Conservation (phyloP, 2,888 invertebrate species). For the Ecliptopera silaceata region DNA sequence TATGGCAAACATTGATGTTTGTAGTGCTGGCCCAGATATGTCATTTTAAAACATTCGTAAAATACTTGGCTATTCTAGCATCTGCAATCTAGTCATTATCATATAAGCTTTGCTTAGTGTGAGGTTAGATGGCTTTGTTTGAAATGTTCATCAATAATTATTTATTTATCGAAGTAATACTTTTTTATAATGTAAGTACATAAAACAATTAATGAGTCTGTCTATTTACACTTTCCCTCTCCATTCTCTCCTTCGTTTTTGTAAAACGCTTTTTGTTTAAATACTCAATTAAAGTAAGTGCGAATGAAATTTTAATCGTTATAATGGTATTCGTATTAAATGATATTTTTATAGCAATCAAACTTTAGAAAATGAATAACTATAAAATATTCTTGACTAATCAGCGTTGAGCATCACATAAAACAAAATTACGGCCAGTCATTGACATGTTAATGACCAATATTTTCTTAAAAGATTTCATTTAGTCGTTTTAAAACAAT, state of each 20-base stretch:
- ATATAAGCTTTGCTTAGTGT: too few species aligned
- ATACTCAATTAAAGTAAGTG: neutral
- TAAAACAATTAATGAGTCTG: too few species aligned
- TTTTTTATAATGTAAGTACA: too few species aligned
- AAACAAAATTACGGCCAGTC: slow-evolving; percentile 48
- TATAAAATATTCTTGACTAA: slow-evolving; percentile 46
- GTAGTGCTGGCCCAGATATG: too few species aligned
- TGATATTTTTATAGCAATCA: slow-evolving; percentile 2
- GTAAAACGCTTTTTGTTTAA: neutral
- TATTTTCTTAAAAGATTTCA: slow-evolving; percentile 35
- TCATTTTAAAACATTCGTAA: too few species aligned
- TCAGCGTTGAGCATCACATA: slow-evolving; percentile 48
- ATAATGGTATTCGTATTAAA: neutral
- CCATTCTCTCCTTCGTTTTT: neutral
- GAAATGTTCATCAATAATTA: too few species aligned
- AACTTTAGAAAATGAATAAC: slow-evolving; percentile 15
- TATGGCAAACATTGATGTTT: too few species aligned
- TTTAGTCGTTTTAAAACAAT: slow-evolving; percentile 46
- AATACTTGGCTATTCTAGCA: too few species aligned
- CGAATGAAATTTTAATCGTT: neutral
- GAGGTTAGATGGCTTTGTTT: too few species aligned
- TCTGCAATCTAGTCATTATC: too few species aligned
- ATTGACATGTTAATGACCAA: slow-evolving; percentile 48
- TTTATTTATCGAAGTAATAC: too few species aligned
- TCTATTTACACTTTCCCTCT: too few species aligned